These are phyloP conservation scores for Polypedilum pembai DNA, from an alignment of 1,140 invertebrate genomes.

Conservation along the genomic window DNA sequence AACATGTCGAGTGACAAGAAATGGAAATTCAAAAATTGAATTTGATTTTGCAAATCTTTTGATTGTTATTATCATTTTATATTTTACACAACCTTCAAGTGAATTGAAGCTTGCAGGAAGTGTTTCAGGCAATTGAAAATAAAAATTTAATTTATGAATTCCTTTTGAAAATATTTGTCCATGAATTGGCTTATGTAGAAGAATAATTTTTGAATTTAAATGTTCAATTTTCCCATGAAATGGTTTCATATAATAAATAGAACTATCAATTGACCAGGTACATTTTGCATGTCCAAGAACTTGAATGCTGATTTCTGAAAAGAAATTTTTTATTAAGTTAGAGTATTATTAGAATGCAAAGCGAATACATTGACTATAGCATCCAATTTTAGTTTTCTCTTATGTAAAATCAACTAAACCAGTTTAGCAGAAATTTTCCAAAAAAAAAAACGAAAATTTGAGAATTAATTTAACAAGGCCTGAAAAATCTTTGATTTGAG, in stretches of 20 bases:
- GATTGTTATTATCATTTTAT: neutral
- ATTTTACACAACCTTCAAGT: neutral
- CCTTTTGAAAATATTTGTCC: neutral
- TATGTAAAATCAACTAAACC: too few species aligned
- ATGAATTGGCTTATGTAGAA: neutral
- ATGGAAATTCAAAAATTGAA: neutral
- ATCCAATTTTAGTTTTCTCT: too few species aligned
- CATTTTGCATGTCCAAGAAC: neutral
- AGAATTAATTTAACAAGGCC: too few species aligned
- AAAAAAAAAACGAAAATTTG: too few species aligned
- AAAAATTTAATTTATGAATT: neutral
- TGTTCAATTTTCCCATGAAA: neutral
- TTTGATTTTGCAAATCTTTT: conserved; percentile 7
- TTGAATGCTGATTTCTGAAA: neutral
- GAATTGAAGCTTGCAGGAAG: neutral
- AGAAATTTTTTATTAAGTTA: too few species aligned
- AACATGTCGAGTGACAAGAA: neutral
- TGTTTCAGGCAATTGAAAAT: neutral
- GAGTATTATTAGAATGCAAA: too few species aligned
- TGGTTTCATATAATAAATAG: neutral
- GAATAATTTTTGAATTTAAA: neutral
- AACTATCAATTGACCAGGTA: neutral
- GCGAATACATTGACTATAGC: too few species aligned
- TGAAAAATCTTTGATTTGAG: too few species aligned
- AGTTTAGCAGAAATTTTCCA: too few species aligned